phyloP scores from a whole-genome alignment of 2,797 vertebrate genomes.

The Vireo griseus region DNA sequence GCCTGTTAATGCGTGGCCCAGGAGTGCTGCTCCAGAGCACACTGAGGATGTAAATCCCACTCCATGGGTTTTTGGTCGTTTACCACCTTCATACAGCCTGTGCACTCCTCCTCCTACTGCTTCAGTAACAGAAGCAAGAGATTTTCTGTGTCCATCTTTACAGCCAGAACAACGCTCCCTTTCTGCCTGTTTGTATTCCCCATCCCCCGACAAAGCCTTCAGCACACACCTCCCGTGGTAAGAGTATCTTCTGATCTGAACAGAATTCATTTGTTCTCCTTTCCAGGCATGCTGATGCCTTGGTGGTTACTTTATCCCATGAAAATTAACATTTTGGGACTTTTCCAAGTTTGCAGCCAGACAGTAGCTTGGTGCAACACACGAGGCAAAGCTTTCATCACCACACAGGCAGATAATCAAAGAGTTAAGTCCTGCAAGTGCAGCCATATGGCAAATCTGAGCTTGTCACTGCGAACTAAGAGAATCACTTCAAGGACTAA shows the following conservation, averaged over 20 bases:
- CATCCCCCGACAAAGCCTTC: neutral
- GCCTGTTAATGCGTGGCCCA: neutral
- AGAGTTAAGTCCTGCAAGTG: constrained; percentile 26
- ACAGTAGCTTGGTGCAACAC: neutral
- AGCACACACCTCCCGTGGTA: neutral
- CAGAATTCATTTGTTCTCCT: neutral
- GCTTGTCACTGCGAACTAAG: constrained; percentile 59
- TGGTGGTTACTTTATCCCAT: neutral
- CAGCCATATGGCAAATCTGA: constrained; percentile 76
- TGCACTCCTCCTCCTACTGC: neutral
- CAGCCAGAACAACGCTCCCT: neutral
- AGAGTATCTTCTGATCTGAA: neutral
- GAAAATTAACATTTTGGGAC: neutral
- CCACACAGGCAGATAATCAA: neutral
- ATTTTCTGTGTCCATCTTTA: neutral
- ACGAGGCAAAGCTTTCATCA: neutral
- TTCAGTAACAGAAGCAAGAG: neutral
- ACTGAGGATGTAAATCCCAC: neutral
- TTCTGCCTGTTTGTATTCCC: neutral
- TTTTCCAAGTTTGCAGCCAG: neutral
- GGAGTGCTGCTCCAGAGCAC: neutral
- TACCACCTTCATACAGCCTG: rapidly evolving
- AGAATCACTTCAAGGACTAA: constrained; percentile 62
- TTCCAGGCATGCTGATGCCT: neutral
- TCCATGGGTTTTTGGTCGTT: neutral